phyloP scores from a whole-genome alignment of 2,888 invertebrate genomes.

The Lepas anatifera region DNA sequence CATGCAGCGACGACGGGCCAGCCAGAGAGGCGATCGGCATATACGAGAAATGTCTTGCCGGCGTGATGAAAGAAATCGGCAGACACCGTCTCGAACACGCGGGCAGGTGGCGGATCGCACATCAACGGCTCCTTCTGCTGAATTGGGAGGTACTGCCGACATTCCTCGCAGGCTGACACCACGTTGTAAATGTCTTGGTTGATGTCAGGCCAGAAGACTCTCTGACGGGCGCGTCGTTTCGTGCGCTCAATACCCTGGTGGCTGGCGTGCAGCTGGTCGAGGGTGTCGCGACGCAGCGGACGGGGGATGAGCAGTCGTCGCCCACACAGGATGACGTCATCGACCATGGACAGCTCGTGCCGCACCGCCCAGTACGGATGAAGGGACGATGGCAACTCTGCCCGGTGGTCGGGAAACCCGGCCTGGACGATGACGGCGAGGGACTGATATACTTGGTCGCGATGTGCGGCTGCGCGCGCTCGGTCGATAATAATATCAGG shows the following conservation, averaged over 20 bases:
- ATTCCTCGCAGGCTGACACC: neutral
- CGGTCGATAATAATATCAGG: neutral
- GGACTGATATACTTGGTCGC: neutral
- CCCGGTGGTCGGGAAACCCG: neutral
- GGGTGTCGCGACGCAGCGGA: too few relatives aligned
- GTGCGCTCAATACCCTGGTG: too few relatives aligned
- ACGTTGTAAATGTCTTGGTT: neutral
- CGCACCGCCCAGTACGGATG: too few relatives aligned
- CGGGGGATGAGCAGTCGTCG: too few relatives aligned
- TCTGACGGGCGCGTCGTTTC: too few relatives aligned
- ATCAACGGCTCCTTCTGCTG: neutral
- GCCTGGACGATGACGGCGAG: neutral
- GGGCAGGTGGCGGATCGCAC: neutral
- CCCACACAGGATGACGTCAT: too few relatives aligned
- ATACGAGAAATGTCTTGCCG: neutral
- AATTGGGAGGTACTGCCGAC: too few relatives aligned
- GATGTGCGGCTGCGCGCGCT: constrained; percentile 1
- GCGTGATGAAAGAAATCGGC: neutral
- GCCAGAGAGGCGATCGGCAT: neutral
- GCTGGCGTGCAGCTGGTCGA: too few relatives aligned
- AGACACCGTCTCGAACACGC: neutral
- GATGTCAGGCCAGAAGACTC: too few relatives aligned
- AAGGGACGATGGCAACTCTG: too few relatives aligned
- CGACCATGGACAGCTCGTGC: too few relatives aligned
- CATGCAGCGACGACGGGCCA: constrained; percentile 2